Conservation (phyloP, 2,888 invertebrate species). For the Cataglyphis albicans region DNA sequence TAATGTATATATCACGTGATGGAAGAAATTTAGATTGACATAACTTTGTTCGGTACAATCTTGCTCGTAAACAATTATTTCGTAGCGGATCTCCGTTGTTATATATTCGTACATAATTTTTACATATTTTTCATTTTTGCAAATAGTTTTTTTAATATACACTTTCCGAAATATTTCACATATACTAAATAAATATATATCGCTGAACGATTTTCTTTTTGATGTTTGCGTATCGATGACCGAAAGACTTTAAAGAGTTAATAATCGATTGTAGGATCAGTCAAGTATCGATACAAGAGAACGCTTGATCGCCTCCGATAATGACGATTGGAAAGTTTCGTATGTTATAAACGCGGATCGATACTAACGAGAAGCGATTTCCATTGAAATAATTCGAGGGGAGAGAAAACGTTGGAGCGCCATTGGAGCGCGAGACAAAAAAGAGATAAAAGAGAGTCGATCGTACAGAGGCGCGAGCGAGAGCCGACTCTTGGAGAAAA, state of each 20-base stretch:
- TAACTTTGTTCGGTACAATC: slow-evolving; percentile 19
- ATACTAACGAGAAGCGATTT: slow-evolving; percentile 56
- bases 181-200: not conserved
- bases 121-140: not conserved
- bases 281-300: slow-evolving; percentile 27
- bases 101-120: slow-evolving; percentile 7
- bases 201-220: not conserved
- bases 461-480: slow-evolving; percentile 5
- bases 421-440: slow-evolving; percentile 30
- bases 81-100: not conserved
- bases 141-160: not conserved
- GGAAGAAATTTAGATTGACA: slow-evolving; percentile 42
- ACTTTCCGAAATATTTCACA: not conserved
- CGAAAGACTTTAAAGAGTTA: not conserved
- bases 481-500: slow-evolving; percentile 23
- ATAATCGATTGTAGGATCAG: slow-evolving; percentile 19
- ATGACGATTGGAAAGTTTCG: slow-evolving; percentile 41
- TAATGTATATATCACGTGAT: slow-evolving; percentile 16
- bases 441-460: not conserved
- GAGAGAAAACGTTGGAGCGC: slow-evolving; percentile 9
- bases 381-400: slow-evolving; percentile 52
- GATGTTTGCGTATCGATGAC: not conserved
- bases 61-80: slow-evolving; percentile 42
- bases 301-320: slow-evolving; percentile 38
- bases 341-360: slow-evolving; percentile 30